phyloP scores from a whole-genome alignment of 2,113 vertebrate genomes.

The Otus sunia region DNA sequence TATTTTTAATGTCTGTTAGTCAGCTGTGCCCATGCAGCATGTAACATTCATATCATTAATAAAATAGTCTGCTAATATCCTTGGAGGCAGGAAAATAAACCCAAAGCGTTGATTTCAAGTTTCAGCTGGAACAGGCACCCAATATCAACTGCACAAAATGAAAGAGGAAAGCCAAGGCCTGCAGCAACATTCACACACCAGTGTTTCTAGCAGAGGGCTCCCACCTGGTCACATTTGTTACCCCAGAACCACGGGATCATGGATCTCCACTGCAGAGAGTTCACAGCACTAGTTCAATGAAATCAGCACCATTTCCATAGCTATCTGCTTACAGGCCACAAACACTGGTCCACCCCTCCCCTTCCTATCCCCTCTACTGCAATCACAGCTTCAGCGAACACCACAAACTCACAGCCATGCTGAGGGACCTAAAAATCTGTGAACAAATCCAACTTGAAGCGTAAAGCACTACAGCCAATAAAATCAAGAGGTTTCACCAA shows the following conservation, averaged over 20 bases:
- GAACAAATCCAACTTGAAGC: not conserved
- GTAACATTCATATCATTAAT: not conserved
- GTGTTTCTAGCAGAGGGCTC: not conserved
- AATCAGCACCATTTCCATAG: not conserved
- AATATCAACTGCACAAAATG: not conserved
- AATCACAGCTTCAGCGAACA: not conserved
- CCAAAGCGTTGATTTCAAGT: not conserved
- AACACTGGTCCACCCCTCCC: accelerated
- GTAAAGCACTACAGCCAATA: not conserved
- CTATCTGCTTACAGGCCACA: not conserved
- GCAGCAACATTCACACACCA: not conserved
- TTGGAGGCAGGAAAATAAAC: not conserved
- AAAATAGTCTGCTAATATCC: not conserved
- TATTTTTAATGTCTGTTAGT: not conserved
- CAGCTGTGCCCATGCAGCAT: not conserved
- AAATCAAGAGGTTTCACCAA: not conserved
- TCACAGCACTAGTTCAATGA: not conserved
- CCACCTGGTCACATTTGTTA: not conserved
- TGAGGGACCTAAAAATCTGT: not conserved
- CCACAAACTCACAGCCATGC: not conserved
- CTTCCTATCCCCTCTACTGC: not conserved
- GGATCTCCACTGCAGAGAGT: not conserved
- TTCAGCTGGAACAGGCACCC: not conserved
- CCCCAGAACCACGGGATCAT: not conserved
- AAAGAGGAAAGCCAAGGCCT: not conserved